These are phyloP conservation scores for Sinocyclocheilus anophthalmus DNA, from an alignment of 2,113 vertebrate species.

Conservation along the genomic window DNA sequence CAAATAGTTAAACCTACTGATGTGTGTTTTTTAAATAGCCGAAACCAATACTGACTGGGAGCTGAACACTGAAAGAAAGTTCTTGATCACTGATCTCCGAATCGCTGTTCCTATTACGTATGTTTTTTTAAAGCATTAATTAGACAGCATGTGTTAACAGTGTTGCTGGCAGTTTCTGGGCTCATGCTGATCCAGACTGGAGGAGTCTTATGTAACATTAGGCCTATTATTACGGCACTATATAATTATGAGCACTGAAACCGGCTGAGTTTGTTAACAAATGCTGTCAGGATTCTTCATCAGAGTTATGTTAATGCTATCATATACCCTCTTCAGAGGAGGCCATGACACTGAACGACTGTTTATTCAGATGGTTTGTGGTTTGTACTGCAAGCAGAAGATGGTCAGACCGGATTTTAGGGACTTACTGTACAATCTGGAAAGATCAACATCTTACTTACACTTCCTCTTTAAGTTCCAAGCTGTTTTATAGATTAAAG, in stretches of 20 bases:
- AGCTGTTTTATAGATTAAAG: neutral
- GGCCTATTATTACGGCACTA: neutral
- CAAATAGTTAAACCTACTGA: neutral
- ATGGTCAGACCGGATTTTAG: conserved; percentile 9
- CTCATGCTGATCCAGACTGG: neutral
- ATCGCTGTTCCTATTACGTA: neutral
- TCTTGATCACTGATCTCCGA: neutral
- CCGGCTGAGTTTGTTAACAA: neutral
- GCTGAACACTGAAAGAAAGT: neutral
- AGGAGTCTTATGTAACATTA: neutral
- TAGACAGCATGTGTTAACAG: neutral
- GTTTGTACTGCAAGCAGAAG: neutral
- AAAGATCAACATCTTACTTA: neutral
- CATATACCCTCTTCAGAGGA: neutral
- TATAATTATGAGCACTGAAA: neutral
- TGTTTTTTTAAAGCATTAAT: neutral
- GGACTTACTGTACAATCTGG: neutral
- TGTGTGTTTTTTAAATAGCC: too few species aligned
- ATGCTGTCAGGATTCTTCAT: neutral
- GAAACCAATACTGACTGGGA: neutral
- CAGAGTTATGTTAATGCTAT: neutral
- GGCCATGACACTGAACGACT: neutral
- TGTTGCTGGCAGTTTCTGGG: neutral
- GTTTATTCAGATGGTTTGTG: neutral
- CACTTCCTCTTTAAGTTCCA: neutral